Evolutionary conservation across 2,113 vertebrate genomes (phyloP).

Genomic region (Archilochus colubris): DNA sequence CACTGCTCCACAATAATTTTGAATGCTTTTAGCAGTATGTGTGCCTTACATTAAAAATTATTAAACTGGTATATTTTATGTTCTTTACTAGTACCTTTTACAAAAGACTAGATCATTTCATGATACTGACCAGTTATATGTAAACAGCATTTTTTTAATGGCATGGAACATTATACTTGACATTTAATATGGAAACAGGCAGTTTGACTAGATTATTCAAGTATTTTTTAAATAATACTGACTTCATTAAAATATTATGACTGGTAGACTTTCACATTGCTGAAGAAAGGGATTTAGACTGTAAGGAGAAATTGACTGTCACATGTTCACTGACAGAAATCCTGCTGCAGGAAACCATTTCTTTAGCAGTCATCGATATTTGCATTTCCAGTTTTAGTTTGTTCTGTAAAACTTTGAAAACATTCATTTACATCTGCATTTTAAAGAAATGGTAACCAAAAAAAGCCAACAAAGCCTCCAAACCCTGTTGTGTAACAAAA

Average conservation of each 20-base stretch:
- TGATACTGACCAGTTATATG: not conserved
- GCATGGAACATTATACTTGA: not conserved
- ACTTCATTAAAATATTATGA: not conserved
- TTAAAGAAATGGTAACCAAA: not conserved
- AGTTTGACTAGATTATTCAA: not conserved
- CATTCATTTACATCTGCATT: not conserved
- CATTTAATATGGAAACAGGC: not conserved
- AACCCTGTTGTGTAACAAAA: not conserved
- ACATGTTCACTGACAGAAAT: not conserved
- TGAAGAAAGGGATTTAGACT: not conserved
- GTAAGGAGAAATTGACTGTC: not conserved
- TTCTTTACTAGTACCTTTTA: not conserved
- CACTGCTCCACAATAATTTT: not conserved
- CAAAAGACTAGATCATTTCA: not conserved
- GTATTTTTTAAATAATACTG: not conserved
- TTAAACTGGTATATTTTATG: not conserved
- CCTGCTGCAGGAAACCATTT: not conserved
- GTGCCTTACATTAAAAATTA: not conserved
- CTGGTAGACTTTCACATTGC: not conserved
- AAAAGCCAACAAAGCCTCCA: not conserved
- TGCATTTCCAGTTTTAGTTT: not conserved
- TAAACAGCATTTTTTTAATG: not conserved
- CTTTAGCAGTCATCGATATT: not conserved
- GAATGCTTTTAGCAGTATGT: not conserved
- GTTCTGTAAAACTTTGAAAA: not conserved